phyloP scores from a whole-genome alignment of 2,113 vertebrate species.

The Hipposideros armiger region DNA sequence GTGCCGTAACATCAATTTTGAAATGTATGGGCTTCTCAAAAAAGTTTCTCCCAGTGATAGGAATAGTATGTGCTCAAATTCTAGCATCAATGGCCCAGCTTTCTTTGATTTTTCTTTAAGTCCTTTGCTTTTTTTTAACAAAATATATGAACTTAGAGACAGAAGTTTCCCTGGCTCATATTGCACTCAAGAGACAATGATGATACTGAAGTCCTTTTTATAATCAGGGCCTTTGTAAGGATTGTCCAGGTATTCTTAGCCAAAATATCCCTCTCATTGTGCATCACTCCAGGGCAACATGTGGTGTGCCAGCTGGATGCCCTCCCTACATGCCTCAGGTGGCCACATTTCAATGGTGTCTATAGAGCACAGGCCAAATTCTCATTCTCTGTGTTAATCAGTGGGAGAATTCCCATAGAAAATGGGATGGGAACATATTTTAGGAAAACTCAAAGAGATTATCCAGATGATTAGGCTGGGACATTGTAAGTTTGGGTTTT shows the following conservation, averaged over 20 bases:
- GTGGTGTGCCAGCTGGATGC: conserved; percentile 84
- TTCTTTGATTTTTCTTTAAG: conserved; percentile 71
- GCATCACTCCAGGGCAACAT: conserved; percentile 82
- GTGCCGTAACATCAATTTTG: conserved; percentile 19
- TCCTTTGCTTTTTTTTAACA: background rate
- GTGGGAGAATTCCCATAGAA: conserved; percentile 84
- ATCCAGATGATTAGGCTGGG: conserved; percentile 79
- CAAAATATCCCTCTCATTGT: conserved; percentile 83
- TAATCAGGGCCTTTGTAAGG: conserved; percentile 79
- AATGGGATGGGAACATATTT: conserved; percentile 81
- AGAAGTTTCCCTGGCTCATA: conserved; percentile 77
- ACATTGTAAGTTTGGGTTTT: conserved; percentile 72
- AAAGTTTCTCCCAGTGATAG: conserved; percentile 23
- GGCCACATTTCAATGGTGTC: conserved; percentile 85
- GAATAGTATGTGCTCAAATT: conserved; percentile 34
- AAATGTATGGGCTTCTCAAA: conserved; percentile 28
- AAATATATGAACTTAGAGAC: conserved; percentile 73
- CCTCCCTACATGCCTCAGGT: conserved; percentile 85
- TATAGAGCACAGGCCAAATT: conserved; percentile 84
- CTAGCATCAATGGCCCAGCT: background rate
- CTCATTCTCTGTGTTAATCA: conserved; percentile 84
- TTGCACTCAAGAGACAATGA: conserved; percentile 71
- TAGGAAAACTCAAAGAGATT: conserved; percentile 81
- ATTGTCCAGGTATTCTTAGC: conserved; percentile 83
- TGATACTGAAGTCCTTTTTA: conserved; percentile 79